These are phyloP conservation scores for Drosophila meridionalis DNA, from an alignment of 2,888 invertebrate genomes.

Conservation along the genomic window DNA sequence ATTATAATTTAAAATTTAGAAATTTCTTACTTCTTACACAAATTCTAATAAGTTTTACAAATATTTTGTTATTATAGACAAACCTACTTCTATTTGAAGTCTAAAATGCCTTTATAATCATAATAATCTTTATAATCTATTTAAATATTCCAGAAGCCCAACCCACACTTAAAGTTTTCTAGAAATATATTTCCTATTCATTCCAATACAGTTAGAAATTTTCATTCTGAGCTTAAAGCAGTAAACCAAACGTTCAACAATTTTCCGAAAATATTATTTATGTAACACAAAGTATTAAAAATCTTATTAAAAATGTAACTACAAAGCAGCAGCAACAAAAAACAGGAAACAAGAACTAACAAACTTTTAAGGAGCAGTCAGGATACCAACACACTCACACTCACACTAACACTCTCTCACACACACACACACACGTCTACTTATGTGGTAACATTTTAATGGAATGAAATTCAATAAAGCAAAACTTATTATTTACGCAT, in stretches of 20 bases:
- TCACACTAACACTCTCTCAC: conserved; percentile 10
- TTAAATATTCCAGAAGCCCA: too few relatives aligned
- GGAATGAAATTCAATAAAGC: conserved; percentile 74
- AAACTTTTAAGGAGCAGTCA: conserved; percentile 9
- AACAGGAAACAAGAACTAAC: neutral
- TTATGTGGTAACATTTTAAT: conserved; percentile 69
- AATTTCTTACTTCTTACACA: neutral
- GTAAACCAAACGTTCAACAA: neutral
- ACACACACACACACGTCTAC: conserved; percentile 41
- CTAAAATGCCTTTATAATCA: too few relatives aligned
- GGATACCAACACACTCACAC: neutral
- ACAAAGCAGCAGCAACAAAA: neutral
- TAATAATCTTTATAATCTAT: too few relatives aligned
- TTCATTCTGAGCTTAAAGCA: neutral
- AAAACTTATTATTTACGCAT: conserved; percentile 72
- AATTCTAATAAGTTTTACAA: neutral
- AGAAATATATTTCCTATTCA: neutral
- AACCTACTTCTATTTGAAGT: neutral
- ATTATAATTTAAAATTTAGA: too few relatives aligned
- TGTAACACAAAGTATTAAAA: neutral
- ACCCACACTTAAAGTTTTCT: too few relatives aligned
- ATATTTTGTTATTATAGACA: neutral
- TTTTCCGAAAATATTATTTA: neutral
- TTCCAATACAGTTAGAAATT: neutral
- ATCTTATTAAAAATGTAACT: conserved; percentile 1